Evolutionary conservation across 1,140 invertebrate species (phyloP), one percentile per base, ranked within the genome.

Genomic region (Drosophila pruinosa): DNA sequence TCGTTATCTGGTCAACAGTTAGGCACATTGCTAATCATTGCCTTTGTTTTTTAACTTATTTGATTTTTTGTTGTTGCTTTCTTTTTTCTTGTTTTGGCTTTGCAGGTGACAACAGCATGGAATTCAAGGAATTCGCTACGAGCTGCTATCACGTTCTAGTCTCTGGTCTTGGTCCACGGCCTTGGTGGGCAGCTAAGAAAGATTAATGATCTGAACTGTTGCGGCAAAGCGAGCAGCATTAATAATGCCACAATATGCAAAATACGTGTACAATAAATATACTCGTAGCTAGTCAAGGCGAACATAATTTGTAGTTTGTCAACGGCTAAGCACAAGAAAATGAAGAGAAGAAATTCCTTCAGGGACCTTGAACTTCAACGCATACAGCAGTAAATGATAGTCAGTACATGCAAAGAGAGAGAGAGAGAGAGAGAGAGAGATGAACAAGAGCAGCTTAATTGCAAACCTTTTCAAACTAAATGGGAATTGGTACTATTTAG

Each of bases 291-390:
- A 64, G 19, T 19, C 48, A 12, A n/a, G 21, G 39, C 15, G 2
- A 26, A 72, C 47, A 72, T 61, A 61, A 82, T 82, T 82, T 83
- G 78, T 75, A 82, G 78, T 82, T 78, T 64, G 61, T 82, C 74
- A 64, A 21, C 65, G 38, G 22, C 39, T 36, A 53, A 69, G 58
- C 36, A 53, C 7, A 24, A 26, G 28, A 54, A 52, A 63, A 38
- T 38, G 21, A 56, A 47, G 12, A 43, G 45, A 28, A 8, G 21
- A 3, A 12, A 48, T 24, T 2, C 24, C 24, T n/a, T n/a, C 22
- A 15, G 3, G 22, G 8, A 28, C 24, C 24, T 48, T 28, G 24
- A 48, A 31, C 14, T 24, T 21, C 21, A 7, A 24, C 24, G 8
- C 15, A 19, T 15, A 10, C 15, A 41, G 3, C 3, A 4, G 4